Evolutionary conservation across 2,888 invertebrate genomes (phyloP).

Genomic region (Pasiphila rectangulata): DNA sequence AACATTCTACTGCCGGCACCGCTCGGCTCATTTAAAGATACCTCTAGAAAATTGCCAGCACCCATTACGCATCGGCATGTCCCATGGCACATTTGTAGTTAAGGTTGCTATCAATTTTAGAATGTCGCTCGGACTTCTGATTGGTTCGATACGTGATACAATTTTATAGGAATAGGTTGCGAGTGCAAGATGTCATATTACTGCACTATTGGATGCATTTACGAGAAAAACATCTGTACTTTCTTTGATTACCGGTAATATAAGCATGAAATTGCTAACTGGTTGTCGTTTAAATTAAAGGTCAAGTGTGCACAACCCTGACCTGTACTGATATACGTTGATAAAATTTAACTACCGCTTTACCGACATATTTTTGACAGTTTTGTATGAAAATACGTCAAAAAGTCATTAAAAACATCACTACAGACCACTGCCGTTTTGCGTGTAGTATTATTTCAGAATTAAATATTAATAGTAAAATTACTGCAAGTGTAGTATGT

Average conservation of each 20-base stretch:
- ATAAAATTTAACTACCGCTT: too few relatives aligned
- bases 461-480: too few relatives aligned
- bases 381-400: too few relatives aligned
- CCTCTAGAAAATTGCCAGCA: not conserved
- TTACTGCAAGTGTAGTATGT: too few relatives aligned
- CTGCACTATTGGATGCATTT: constrained; percentile 29
- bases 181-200: constrained; percentile 41
- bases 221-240: not conserved
- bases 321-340: too few relatives aligned
- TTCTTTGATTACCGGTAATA: too few relatives aligned
- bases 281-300: not conserved
- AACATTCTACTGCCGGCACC: too few relatives aligned
- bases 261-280: not conserved
- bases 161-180: constrained; percentile 39
- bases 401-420: not conserved
- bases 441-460: too few relatives aligned
- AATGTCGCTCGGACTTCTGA: constrained; percentile 37
- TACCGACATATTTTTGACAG: too few relatives aligned
- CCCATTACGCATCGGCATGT: constrained; percentile 12
- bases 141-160: constrained; percentile 49
- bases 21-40: too few relatives aligned
- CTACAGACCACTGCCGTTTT: too few relatives aligned
- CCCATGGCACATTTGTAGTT: constrained; percentile 10
- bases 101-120: constrained; percentile 14
- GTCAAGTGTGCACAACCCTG: too few relatives aligned